phyloP scores from a whole-genome alignment of 2,888 invertebrate species.

The Eupithecia tripunctaria region DNA sequence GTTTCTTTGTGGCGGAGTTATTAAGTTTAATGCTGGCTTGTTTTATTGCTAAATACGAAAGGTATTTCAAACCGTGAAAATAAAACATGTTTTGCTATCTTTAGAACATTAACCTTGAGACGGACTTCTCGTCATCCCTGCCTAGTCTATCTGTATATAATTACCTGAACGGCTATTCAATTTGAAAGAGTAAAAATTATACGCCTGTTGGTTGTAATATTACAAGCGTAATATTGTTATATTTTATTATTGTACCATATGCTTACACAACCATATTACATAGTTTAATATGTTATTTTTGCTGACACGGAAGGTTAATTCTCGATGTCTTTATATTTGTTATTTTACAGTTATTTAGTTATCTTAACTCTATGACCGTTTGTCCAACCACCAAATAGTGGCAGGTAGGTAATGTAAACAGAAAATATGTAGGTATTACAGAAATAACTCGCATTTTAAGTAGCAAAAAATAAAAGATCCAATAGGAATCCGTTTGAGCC shows the following conservation, averaged over 20 bases:
- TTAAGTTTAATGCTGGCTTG: conserved; percentile 7
- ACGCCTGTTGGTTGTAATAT: conserved; percentile 1
- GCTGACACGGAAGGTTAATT: background rate
- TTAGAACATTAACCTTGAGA: conserved; percentile 13
- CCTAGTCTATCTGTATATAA: background rate
- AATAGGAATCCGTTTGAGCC: background rate
- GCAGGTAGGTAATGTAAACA: background rate
- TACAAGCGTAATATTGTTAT: background rate
- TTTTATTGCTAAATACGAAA: conserved; percentile 17
- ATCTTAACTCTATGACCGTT: background rate
- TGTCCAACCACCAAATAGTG: background rate
- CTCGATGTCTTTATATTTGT: background rate
- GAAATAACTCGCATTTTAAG: background rate
- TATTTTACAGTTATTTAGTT: background rate
- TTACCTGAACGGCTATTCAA: conserved; percentile 6
- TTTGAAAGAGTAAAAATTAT: background rate
- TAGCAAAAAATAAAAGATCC: background rate
- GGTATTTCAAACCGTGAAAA: conserved; percentile 12
- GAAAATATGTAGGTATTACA: background rate
- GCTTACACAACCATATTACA: background rate
- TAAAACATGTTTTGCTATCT: conserved; percentile 8
- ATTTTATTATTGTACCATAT: background rate
- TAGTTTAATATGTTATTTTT: too few species aligned
- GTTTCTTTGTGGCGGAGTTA: conserved; percentile 22
- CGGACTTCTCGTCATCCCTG: background rate